A percentile compares a stretch with the other conserved stretches of the same genome.
Evolutionary conservation across 2,113 vertebrate genomes (phyloP).

Genomic region (Dasyprocta punctata): DNA sequence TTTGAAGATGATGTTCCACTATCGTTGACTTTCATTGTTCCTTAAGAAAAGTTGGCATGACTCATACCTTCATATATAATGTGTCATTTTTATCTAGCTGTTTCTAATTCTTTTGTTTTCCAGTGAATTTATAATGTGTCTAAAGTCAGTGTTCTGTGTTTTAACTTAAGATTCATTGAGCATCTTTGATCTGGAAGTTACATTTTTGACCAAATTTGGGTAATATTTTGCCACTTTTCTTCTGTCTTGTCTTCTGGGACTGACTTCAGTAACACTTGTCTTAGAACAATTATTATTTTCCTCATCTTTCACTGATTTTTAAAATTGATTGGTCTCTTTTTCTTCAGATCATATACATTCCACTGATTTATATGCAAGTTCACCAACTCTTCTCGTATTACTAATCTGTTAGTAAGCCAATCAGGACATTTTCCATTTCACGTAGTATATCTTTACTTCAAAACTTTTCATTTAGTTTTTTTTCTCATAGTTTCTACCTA

Average conservation of each 20-base stretch:
- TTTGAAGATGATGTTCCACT: not conserved
- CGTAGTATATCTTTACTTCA: not conserved
- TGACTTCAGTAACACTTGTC: not conserved
- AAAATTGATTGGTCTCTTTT: not conserved
- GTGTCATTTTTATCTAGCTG: not conserved
- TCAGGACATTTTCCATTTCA: not conserved
- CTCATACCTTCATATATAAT: not conserved
- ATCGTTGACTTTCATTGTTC: not conserved
- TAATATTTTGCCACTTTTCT: not conserved
- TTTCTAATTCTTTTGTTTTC: not conserved
- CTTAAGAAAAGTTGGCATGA: not conserved
- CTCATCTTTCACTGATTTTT: not conserved
- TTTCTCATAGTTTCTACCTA: not conserved
- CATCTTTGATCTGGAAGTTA: not conserved
- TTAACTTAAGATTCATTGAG: not conserved
- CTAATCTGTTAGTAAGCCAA: not conserved
- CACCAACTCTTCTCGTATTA: not conserved
- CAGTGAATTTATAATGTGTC: not conserved
- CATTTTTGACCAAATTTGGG: not conserved
- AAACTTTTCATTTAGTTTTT: not conserved
- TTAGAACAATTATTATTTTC: not conserved
- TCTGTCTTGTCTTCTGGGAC: not conserved
- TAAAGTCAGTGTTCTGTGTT: not conserved
- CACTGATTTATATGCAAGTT: not conserved
- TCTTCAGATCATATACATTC: not conserved